Evolutionary conservation across 2,113 vertebrate species (phyloP).

Genomic region (Peromyscus californicus): DNA sequence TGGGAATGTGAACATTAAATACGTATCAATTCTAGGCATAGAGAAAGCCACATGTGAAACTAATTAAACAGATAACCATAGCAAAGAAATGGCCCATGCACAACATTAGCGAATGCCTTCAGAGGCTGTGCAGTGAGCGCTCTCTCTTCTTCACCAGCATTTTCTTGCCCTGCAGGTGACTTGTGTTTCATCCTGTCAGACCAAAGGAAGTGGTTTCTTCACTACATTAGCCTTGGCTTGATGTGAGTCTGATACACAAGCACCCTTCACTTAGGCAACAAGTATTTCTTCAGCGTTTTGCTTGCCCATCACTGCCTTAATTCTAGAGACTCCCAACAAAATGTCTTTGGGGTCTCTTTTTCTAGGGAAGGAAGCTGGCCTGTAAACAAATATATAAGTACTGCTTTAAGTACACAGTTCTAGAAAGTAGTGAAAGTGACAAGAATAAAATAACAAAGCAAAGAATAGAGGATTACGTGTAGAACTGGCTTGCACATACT

Average conservation of each 20-base stretch:
- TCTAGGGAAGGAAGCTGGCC: neutral
- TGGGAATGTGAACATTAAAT: constrained; percentile 65
- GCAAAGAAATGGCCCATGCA: constrained; percentile 9
- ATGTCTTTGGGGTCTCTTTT: neutral
- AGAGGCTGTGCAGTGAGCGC: neutral
- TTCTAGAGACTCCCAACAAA: neutral
- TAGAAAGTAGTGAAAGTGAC: neutral
- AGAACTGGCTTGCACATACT: neutral
- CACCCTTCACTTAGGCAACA: neutral
- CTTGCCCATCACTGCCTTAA: neutral
- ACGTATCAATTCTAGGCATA: constrained; percentile 41
- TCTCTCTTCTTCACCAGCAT: neutral
- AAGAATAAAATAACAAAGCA: constrained; percentile 2
- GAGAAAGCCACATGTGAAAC: constrained; percentile 23
- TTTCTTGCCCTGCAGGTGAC: neutral
- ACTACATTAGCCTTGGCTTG: neutral
- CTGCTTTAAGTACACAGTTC: neutral
- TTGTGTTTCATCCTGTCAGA: neutral
- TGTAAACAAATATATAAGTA: neutral
- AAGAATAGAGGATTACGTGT: neutral
- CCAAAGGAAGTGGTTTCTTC: neutral
- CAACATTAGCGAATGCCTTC: neutral
- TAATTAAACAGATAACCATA: constrained; percentile 44
- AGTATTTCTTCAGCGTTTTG: constrained; percentile 24
- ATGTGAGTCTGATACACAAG: neutral